Evolutionary conservation across 2,888 invertebrate genomes (phyloP), one percentile per base, ranked within the genome.

Genomic region (Dasypolia templi): DNA sequence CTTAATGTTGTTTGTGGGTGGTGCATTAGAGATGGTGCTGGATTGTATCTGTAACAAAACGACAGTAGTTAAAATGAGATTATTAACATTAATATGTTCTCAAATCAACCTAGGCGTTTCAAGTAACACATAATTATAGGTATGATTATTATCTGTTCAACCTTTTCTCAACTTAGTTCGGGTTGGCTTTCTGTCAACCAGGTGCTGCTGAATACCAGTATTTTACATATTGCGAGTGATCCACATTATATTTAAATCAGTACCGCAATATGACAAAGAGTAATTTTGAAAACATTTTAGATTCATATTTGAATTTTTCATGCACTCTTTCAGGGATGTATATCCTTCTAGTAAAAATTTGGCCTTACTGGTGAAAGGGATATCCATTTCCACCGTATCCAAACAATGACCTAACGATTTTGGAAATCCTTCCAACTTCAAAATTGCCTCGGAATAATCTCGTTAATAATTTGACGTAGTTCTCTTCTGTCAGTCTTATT

Each of bases 1-100:
- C 95, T 90, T 55, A 96, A 83, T 44, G 94, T 88, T 74, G 96
- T 96, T 87, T 95, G 93, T 6, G 95, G 93, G 63, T 94, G 93
- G 79, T 96, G 95, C 49, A 95, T 75, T 46, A 94, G 80, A 32
- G 96, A 94, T 42, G 96, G 96, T 7, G 95, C 93, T 26, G 95
- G 93, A 68, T 93, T 94, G 64, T 94, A 94, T 75, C 96, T 96
- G 91, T 63, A 91, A 92, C 39, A 72, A 72, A 59, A 53, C 0
- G n/a, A n/a, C 1, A 79, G 12, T 53, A 17, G 3, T 53, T 59
- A 14, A 17, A 55, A 61, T 46, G 17, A 46, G 19, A 46, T 53
- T n/a, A 19, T n/a, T 51, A 11, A 7, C 0, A n/a, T 12, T 42
- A 14, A 39, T 39, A 29, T 3, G 39, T 29, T 29, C n/a, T 14